Conservation (phyloP, 30 jellyfish, hydroid and myxozoan species). For the Sanderia malayensis region DNA sequence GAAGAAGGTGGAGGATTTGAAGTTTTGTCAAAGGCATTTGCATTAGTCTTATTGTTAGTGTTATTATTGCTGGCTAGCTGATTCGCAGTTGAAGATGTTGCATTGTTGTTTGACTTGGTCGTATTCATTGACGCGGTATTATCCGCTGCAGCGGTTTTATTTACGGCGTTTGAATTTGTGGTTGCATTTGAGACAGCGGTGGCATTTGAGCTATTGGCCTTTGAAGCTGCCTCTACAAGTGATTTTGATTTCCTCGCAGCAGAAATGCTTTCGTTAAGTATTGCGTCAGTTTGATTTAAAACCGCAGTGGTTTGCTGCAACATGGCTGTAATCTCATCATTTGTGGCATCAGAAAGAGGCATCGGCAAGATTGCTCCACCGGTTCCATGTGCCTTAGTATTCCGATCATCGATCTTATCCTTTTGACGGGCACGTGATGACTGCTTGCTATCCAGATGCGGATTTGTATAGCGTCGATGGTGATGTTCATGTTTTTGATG, state of each 20-base stretch:
- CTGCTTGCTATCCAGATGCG: neutral
- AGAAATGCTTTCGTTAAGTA: constrained; percentile 18
- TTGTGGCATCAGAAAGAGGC: neutral
- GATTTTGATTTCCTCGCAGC: neutral
- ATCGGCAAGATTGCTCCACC: neutral
- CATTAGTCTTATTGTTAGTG: neutral
- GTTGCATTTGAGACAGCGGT: neutral
- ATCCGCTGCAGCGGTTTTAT: neutral
- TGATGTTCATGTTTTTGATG: neutral
- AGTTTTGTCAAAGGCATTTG: neutral
- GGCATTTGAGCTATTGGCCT: too few relatives aligned
- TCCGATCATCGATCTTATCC: neutral
- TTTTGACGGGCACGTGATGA: neutral
- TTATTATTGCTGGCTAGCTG: neutral
- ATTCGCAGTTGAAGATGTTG: neutral
- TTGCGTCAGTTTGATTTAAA: constrained; percentile 48
- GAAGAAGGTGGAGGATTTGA: neutral
- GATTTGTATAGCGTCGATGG: neutral
- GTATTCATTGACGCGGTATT: neutral
- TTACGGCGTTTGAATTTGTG: neutral
- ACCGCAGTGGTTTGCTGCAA: constrained; percentile 50
- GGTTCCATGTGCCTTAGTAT: neutral
- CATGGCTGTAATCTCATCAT: constrained; percentile 58
- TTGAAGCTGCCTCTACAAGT: neutral
- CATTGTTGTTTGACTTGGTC: neutral